Evolutionary conservation across 92 coral and sea anemone genomes (phyloP), one percentile per base, ranked within the genome.

Genomic region (Phenganax stokvisi): DNA sequence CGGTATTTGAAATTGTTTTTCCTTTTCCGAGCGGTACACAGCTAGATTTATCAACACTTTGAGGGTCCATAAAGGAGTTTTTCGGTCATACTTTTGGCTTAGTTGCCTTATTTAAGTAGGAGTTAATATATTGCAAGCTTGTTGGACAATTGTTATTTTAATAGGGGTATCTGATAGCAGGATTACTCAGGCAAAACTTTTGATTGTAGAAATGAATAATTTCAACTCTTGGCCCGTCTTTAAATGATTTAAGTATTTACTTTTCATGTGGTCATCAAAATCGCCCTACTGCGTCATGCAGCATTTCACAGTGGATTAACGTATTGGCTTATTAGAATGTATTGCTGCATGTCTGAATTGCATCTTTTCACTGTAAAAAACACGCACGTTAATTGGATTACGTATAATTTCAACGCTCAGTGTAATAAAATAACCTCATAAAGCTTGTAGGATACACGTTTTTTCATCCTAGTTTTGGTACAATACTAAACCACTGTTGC

Each of bases 351-450:
- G 58, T 79, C 81, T 63, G 51, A 79, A 67, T 79, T 28, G 63
- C 83, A 79, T 79, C 74, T 63, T 74, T 79, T 79, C 47, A 60
- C 73, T 64, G 51, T 62, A 54, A 31, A 79, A 73, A 65, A 64
- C 12, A 27, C 25, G 54, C 29, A 57, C 47, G 15, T 37, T 77
- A 77, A 77, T 77, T 77, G 81, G 71, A 77, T 77, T 60, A 77
- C 7, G 15, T 31, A 9, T 62, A 13, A 77, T 57, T 64, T 37
- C 80, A 56, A 75, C 63, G 64, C 52, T 25, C 56, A 56, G 37
- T 51, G 66, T 28, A 76, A 30, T 57, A 56, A 76, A 30, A 28
- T 76, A 13, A 64, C 56, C 56, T 15, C 63, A 27, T 75, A 54
- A 30, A 58, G 47, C 61, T 7, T 75, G 57, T 16, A 68, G 47